Conservation (phyloP, 2,113 vertebrate species). For the Lagopus muta region DNA sequence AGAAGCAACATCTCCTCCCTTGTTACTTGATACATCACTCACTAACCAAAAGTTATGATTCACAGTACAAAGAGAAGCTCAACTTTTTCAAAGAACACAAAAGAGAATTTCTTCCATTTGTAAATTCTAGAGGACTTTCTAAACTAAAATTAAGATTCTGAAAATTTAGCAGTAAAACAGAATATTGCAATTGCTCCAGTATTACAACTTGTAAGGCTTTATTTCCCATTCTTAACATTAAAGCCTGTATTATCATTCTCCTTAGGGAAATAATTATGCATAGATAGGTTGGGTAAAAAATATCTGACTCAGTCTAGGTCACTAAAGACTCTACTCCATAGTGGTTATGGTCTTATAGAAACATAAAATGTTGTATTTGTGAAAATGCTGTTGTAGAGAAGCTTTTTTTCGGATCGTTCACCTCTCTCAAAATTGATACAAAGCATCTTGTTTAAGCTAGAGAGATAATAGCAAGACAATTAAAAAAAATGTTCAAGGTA, state of each 20-base stretch:
- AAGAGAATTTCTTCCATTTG: background rate
- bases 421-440: conserved; percentile 36
- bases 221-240: background rate
- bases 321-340: background rate
- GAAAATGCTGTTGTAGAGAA: background rate
- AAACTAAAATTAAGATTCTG: background rate
- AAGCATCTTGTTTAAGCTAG: conserved; percentile 34
- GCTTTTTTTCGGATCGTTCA: background rate
- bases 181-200: background rate
- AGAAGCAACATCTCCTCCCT: background rate
- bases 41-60: background rate
- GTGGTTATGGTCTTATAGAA: background rate
- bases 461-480: conserved; percentile 42
- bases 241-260: background rate
- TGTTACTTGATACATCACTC: background rate
- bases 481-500: conserved; percentile 71
- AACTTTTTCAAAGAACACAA: background rate
- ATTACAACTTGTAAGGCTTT: background rate
- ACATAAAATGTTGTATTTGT: background rate
- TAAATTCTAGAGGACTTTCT: background rate
- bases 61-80: background rate
- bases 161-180: background rate
- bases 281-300: background rate
- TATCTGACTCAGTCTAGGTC: background rate
- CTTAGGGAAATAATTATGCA: background rate